phyloP scores from a whole-genome alignment of 2,888 invertebrate genomes.

The Netelia virgata region DNA sequence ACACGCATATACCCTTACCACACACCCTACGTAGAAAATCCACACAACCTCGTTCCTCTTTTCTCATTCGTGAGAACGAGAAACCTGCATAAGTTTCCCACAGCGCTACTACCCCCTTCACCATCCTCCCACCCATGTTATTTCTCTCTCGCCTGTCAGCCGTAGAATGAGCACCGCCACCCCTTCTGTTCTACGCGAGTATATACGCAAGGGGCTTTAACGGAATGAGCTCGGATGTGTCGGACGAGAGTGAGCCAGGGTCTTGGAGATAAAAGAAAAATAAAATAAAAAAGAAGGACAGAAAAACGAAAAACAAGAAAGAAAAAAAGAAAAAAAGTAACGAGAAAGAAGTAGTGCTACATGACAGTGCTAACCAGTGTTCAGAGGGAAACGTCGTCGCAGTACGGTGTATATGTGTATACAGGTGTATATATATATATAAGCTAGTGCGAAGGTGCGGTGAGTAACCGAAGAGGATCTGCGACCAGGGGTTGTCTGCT shows the following conservation, averaged over 20 bases:
- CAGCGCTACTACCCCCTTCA: neutral
- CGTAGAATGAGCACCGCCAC: conserved; percentile 6
- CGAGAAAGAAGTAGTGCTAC: conserved; percentile 66
- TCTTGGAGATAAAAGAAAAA: conserved; percentile 50
- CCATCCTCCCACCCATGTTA: neutral
- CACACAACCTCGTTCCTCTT: conserved; percentile 35
- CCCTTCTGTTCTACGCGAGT: conserved; percentile 13
- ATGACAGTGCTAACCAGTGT: conserved; percentile 73
- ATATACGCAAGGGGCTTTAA: conserved; percentile 53
- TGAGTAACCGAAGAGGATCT: conserved; percentile 57
- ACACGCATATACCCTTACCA: neutral
- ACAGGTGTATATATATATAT: neutral
- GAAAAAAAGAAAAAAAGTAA: conserved; percentile 67
- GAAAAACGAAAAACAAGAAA: conserved; percentile 69
- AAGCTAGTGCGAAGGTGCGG: conserved; percentile 52
- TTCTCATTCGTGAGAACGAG: conserved; percentile 59
- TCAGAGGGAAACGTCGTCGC: conserved; percentile 66
- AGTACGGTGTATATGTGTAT: conserved; percentile 37
- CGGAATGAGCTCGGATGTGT: conserved; percentile 54
- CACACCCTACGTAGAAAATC: conserved; percentile 35
- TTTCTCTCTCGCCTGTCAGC: conserved; percentile 11
- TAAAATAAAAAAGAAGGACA: conserved; percentile 44
- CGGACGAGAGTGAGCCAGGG: conserved; percentile 50
- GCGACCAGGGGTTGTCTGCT: neutral
- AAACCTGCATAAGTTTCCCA: conserved; percentile 59